Base-by-base conservation (phyloP, 2,888 invertebrate species). In the Ditula angustiorana region DNA sequence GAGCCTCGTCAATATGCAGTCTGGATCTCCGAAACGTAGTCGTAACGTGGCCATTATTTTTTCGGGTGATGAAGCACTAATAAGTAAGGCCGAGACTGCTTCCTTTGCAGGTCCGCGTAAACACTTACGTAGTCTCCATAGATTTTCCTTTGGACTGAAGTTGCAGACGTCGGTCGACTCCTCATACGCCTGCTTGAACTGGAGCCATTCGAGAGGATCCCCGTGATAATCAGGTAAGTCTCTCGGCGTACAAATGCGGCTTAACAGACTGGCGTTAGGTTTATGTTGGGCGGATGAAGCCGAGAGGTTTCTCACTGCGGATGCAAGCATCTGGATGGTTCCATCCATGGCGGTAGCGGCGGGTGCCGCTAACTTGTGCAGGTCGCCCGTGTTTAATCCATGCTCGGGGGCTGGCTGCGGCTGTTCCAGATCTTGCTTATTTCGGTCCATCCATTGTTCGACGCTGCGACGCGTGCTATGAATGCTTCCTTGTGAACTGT, bases 71-170 rank as follows among this genome's bases (percentile, higher is more conserved):
- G 71, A 64, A 4, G 62, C 69, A 13, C 61, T 61, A 5, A 74
- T 73, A 1, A 74, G 52, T 0, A 72, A 16, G 0, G 71, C 65
- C 0, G 67, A 26, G 3, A 75, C 75, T 0, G 74, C 64, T 24
- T 74, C 72, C 30, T 68, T 73, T 3, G 75, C 74, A 5, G 30
- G 26, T 10, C 59, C 53, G 10, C 24, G 44, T 4, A 60, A 26
- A 11, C 55, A 65, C 8, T 55, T 53, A 0, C 55, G 24, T 5
- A 60, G 8, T 19, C 61, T 28, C 49, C 49, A 49, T 10, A 66
- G 11, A 24, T 61, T 61, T 49, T 59, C 59, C 2, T 13, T 30
- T 0, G 53, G 52, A 5, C 37, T 65, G 10, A 35, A 59, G 3
- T 47, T 55, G 26, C 53, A 52, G 23, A 60, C 21, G 1, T 26